Evolutionary conservation across 2,888 invertebrate genomes (phyloP).

Genomic region (Aproaerema taeniolella): DNA sequence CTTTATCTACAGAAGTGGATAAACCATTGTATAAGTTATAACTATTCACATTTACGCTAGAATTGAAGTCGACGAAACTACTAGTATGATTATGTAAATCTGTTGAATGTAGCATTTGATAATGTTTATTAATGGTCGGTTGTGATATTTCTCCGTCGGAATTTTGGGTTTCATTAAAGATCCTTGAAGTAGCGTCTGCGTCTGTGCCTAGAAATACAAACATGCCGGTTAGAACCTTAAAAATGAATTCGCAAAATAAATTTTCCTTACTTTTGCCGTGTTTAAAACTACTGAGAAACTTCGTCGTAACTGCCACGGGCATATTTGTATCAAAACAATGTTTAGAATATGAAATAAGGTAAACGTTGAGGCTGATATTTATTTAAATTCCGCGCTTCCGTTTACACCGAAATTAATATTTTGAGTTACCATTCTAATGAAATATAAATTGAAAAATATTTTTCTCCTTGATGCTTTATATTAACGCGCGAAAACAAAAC

Average conservation of each 20-base stretch:
- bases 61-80: slow-evolving; percentile 41
- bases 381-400: too few relatives aligned
- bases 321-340: too few relatives aligned
- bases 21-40: slow-evolving; percentile 4
- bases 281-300: neutral
- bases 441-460: too few relatives aligned
- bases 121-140: slow-evolving; percentile 61
- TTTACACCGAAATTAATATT: too few relatives aligned
- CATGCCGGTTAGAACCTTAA: neutral
- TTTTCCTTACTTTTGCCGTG: neutral
- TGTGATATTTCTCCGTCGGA: slow-evolving; percentile 33
- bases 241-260: neutral
- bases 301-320: too few relatives aligned
- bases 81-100: slow-evolving; percentile 43
- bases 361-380: too few relatives aligned
- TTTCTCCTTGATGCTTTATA: too few relatives aligned
- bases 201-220: slow-evolving; percentile 49
- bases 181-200: slow-evolving; percentile 45
- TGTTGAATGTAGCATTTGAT: slow-evolving; percentile 59
- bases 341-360: too few relatives aligned
- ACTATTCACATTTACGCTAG: slow-evolving; percentile 33
- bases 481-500: neutral
- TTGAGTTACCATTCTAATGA: too few relatives aligned
- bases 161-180: slow-evolving; percentile 38
- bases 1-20: slow-evolving; percentile 24